Percentiles rank a stretch among this genome's conserved stretches.
Evolutionary conservation across 2,113 vertebrate genomes (phyloP).

Genomic region (Notothenia rossii): DNA sequence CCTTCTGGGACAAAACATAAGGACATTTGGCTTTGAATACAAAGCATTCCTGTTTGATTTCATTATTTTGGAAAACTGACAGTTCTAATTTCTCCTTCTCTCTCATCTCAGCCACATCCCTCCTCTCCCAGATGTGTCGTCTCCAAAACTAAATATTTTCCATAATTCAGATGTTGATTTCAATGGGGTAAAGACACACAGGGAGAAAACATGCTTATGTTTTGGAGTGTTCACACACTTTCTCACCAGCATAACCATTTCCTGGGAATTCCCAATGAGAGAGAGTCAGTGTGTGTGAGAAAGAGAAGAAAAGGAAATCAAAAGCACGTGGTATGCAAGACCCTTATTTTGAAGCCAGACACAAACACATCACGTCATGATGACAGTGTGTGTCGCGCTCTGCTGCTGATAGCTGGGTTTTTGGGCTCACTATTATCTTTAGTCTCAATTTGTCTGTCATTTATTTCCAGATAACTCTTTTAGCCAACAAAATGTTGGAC

Average conservation of each 20-base stretch:
- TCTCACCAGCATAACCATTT: conserved; percentile 60
- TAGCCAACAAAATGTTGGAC: too few species aligned
- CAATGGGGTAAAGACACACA: conserved; percentile 1
- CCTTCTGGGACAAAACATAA: neutral
- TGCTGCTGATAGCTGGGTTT: too few species aligned
- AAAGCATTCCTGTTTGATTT: too few species aligned
- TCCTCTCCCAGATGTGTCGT: too few species aligned
- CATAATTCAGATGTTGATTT: conserved; percentile 33
- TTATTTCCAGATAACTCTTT: too few species aligned
- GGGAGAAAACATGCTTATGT: conserved; percentile 26
- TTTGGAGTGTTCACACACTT: conserved; percentile 56
- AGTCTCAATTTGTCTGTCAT: too few species aligned
- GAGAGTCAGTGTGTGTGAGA: conserved; percentile 24
- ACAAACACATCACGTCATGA: neutral
- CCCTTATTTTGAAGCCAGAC: conserved; percentile 11
- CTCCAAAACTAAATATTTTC: conserved; percentile 4
- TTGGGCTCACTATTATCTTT: too few species aligned
- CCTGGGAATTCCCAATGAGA: conserved; percentile 73
- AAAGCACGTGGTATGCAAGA: conserved; percentile 46
- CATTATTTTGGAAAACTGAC: too few species aligned
- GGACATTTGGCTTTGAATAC: neutral
- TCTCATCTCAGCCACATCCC: too few species aligned
- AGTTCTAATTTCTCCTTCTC: too few species aligned
- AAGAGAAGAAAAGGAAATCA: conserved; percentile 49
- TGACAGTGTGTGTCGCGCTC: too few species aligned